These are phyloP conservation scores for Epinephelus awoara DNA, from an alignment of 2,797 vertebrate genomes.

Conservation along the genomic window DNA sequence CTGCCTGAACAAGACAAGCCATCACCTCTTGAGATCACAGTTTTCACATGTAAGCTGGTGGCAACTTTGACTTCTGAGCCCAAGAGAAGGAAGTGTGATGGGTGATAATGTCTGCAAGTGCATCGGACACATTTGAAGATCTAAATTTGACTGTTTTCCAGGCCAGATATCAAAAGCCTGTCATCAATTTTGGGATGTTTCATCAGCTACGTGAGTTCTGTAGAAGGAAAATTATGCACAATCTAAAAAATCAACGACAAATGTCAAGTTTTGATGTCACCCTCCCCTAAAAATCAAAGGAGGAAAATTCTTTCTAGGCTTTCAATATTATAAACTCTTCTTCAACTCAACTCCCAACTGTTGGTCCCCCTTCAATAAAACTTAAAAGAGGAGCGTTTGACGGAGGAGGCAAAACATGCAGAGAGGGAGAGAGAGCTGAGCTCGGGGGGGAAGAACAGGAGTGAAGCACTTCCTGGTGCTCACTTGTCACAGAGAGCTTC, in stretches of 20 bases:
- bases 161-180: not conserved
- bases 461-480: constrained; percentile 35
- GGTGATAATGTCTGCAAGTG: not conserved
- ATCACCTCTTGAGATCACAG: not conserved
- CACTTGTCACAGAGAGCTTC: constrained; percentile 30
- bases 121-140: not conserved
- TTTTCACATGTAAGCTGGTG: not conserved
- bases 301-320: constrained; percentile 8
- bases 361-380: constrained; percentile 38
- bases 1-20: not conserved
- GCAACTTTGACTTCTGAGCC: not conserved
- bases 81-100: not conserved
- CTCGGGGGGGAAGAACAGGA: not conserved
- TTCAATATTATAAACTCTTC: constrained; percentile 39
- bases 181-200: constrained; percentile 18
- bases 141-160: not conserved
- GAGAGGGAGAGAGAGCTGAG: constrained; percentile 24
- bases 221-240: not conserved
- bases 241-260: constrained; percentile 25
- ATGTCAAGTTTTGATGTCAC: constrained; percentile 42
- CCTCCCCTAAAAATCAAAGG: constrained; percentile 26
- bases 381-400: constrained; percentile 45
- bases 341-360: constrained; percentile 38
- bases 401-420: constrained; percentile 30
- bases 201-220: constrained; percentile 4